Percentiles rank a stretch among this genome's conserved stretches.
These are phyloP conservation scores for Troglohyphantes excavatus DNA, from an alignment of 2,888 invertebrate genomes.

Conservation along the genomic window DNA sequence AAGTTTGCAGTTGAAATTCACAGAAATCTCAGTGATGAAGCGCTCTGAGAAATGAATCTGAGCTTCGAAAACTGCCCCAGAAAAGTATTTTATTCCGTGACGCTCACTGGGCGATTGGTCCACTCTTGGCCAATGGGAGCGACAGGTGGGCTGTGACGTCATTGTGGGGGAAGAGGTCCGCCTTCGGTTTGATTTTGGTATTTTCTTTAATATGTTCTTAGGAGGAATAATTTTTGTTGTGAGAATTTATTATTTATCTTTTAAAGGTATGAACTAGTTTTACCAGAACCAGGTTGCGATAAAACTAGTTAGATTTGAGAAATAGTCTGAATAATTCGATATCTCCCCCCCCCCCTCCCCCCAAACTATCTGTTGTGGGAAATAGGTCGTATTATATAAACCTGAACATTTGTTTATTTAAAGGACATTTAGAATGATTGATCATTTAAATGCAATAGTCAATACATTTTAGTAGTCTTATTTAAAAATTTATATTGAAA, in stretches of 20 bases:
- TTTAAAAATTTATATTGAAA: too few relatives aligned
- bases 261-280: conserved; percentile 4
- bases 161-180: conserved; percentile 51
- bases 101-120: conserved; percentile 29
- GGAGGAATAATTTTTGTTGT: not conserved
- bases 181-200: conserved; percentile 25
- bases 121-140: conserved; percentile 15
- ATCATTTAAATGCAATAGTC: too few relatives aligned
- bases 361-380: not conserved
- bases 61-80: conserved; percentile 54
- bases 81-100: conserved; percentile 61
- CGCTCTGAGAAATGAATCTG: conserved; percentile 33
- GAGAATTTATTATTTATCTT: not conserved
- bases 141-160: conserved; percentile 9
- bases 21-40: conserved; percentile 36
- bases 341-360: too few relatives aligned
- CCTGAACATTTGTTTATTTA: not conserved
- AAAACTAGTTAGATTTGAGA: not conserved
- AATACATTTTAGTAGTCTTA: too few relatives aligned
- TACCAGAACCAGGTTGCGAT: not conserved
- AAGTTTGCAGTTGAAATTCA: conserved; percentile 8
- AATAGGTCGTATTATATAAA: not conserved
- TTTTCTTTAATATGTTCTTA: conserved; percentile 46
- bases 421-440: too few relatives aligned
- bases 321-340: not conserved